These are phyloP conservation scores for Miniopterus natalensis DNA, from an alignment of 2,113 vertebrate species.

Conservation along the genomic window DNA sequence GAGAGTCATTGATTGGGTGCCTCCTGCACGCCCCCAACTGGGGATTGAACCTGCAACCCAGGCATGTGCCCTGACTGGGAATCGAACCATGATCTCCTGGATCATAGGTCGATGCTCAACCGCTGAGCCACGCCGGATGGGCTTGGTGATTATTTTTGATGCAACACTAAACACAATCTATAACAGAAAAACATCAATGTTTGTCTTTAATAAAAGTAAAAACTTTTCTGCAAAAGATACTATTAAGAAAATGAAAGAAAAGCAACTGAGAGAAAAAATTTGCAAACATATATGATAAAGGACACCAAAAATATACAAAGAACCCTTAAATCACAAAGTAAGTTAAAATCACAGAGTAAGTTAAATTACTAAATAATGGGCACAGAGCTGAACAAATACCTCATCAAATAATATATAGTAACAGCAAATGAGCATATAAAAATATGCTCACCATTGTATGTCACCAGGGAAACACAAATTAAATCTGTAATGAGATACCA, in stretches of 20 bases:
- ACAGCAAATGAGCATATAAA: conserved; percentile 13
- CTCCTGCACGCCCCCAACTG: no score
- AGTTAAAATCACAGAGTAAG: not conserved
- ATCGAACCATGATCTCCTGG: no score
- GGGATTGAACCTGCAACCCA: no score
- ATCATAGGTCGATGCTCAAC: no score
- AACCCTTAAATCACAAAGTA: not conserved
- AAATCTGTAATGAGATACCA: not conserved
- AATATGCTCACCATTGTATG: not conserved
- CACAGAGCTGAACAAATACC: not conserved
- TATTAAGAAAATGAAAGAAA: conserved; percentile 5
- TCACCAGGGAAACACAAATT: not conserved
- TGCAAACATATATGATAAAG: not conserved
- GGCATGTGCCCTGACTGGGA: no score
- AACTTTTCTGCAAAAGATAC: not conserved
- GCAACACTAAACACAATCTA: not conserved
- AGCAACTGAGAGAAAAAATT: not conserved
- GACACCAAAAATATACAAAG: not conserved
- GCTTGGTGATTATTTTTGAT: conserved; percentile 13
- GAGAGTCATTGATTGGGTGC: no score
- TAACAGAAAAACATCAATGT: not conserved
- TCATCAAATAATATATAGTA: not conserved
- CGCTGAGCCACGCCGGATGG: no score
- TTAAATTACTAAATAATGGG: not conserved
- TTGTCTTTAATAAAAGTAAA: conserved; percentile 4